Evolutionary conservation across 2,888 invertebrate species (phyloP), one percentile per base, ranked within the genome.

Genomic region (Dioctria rufipes): DNA sequence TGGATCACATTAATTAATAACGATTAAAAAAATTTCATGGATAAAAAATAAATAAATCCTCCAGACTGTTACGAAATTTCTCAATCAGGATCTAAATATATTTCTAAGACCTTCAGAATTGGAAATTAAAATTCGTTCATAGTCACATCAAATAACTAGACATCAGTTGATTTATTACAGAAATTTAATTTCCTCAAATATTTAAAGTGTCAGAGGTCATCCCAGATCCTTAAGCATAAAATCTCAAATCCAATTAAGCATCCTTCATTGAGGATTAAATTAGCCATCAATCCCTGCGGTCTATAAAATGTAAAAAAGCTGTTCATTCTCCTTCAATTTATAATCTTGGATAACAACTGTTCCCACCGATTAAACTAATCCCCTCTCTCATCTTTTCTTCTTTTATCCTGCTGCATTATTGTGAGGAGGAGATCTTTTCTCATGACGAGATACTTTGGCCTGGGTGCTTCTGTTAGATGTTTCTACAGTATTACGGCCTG

Each of bases 311-410:
- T 60, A 75, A 75, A 75, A 75, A 75, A 75, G 73, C 73, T 75
- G 73, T 75, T 75, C 60, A 75, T 60, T 75, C 60, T 75, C 60
- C 60, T 77, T 11, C 77, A 63, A 77, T 77, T 77, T 77, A 77
- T 77, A 77, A 77, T 77, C 77, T 77, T 63, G 77, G 77, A 77
- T 77, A 77, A 77, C 77, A 77, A 77, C 77, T 77, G 77, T 77
- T 77, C 61, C 77, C 63, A 58, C 77, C 77, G 77, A 77, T 77
- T 77, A 77, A 77, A 63, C 77, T 77, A 77, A 77, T 77, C 77
- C 63, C 77, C 63, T 66, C 46, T 66, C 61, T n/a, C 58, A 37
- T 43, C 43, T 63, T 37, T 61, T 46, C 39, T 51, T 46, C 49
- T 2, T 46, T 54, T 54, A 54, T 54, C 54, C 54, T 54, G 49